Base-by-base conservation (phyloP, 2,888 invertebrate species). In the Brachyptera putata region DNA sequence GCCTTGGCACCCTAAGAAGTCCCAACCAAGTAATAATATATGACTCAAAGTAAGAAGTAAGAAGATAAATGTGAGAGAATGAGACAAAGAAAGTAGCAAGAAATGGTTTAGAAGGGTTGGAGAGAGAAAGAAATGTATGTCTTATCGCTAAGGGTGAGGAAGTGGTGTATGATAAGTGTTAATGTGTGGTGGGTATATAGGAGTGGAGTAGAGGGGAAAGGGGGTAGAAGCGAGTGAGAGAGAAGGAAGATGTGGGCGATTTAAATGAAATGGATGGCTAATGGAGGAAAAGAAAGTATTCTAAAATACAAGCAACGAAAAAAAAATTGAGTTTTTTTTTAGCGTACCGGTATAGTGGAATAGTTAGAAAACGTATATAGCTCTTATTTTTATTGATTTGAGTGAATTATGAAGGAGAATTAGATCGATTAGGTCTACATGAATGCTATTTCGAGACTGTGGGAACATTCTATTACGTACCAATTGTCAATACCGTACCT, bases 191-290 rank as follows among this genome's bases (percentile, higher is more conserved):
- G 9, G 50, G 30, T n/a, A 34, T 21, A 16, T 30, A n/a, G 30
- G 14, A 9, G 39, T 9, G 39, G 39, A 34, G 46, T 5, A 22
- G 50, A 34, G 26, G 50, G n/a, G 53, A 16, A 53, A n/a, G 13
- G 36, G 53, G 5, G 39, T 9, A 14, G 39, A 34, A 24, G 4
- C 5, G 34, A 34, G 26, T 26, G n/a, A 36, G 16, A 36, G n/a
- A 11, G 36, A 36, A 13, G 21, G 2, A 22, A 53, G 53, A 53
- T 53, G 36, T 36, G 53, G 34, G 36, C 36, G 36, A 34, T 53
- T 53, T 34, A 36, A 53, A 53, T 36, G 53, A 36, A 53, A 53
- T 36, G 53, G 36, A 16, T 16, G 53, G 53, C 53, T 36, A 36
- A 53, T 53, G 36, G 36, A 7, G 36, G 21, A 34, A 21, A 18